These are phyloP conservation scores for Helogale parvula DNA, from an alignment of 2,113 vertebrate genomes.

Conservation along the genomic window DNA sequence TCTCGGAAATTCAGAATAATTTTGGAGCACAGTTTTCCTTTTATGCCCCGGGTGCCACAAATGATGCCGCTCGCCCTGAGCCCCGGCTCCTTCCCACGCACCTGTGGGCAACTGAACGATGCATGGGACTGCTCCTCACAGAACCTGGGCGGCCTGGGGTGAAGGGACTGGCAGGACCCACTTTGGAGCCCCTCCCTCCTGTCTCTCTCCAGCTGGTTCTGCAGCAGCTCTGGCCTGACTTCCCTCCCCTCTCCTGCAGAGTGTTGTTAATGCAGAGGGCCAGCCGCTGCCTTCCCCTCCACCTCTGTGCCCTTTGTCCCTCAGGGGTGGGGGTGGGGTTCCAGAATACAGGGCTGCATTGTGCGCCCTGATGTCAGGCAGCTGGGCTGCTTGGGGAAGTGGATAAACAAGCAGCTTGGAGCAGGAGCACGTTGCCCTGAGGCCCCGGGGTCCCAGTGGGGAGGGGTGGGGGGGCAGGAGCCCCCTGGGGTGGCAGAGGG, in stretches of 20 bases:
- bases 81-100: not conserved
- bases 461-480: not conserved
- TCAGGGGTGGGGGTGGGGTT: not conserved
- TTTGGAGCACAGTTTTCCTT: not conserved
- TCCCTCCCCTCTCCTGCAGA: not conserved
- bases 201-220: not conserved
- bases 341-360: conserved; percentile 60
- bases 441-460: not conserved
- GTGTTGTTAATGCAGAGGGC: not conserved
- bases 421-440: not conserved
- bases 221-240: not conserved
- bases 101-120: not conserved
- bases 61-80: not conserved
- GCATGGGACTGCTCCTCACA: not conserved
- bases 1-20: not conserved
- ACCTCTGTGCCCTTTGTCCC: not conserved
- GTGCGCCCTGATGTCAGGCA: conserved; percentile 43
- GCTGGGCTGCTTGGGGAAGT: conserved; percentile 9
- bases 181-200: not conserved
- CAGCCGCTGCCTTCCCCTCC: not conserved
- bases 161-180: not conserved
- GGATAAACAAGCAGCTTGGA: conserved; percentile 29
- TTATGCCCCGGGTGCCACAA: not conserved
- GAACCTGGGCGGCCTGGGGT: not conserved
- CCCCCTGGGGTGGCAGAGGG: not conserved